Evolutionary conservation across 2,888 invertebrate genomes (phyloP).

Genomic region (Tiliacea citrago): DNA sequence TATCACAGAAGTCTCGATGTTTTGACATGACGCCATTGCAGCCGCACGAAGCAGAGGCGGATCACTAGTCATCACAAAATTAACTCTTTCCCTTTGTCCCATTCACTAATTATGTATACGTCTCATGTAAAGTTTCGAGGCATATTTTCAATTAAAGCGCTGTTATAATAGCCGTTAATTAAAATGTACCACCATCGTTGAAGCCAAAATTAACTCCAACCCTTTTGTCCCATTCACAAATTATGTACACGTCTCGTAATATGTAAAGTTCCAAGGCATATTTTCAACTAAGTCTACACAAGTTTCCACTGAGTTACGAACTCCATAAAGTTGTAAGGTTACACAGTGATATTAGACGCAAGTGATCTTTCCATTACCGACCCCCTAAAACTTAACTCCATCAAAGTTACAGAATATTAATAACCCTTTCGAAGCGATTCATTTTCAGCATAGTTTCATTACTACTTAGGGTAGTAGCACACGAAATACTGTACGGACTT

Average conservation of each 20-base stretch:
- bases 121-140: too few species aligned
- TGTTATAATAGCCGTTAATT: neutral
- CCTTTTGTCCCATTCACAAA: neutral
- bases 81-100: too few species aligned
- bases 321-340: slow-evolving; percentile 38
- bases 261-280: slow-evolving; percentile 22
- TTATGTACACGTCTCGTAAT: neutral
- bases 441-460: slow-evolving; percentile 27
- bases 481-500: neutral
- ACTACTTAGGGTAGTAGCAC: slow-evolving; percentile 9
- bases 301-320: slow-evolving; percentile 22
- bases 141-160: too few species aligned
- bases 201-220: neutral
- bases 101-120: too few species aligned
- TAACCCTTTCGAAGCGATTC: slow-evolving; percentile 37
- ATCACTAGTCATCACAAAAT: neutral
- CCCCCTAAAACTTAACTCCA: slow-evolving; percentile 41
- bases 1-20: too few species aligned
- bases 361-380: slow-evolving; percentile 38
- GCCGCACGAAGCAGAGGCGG: neutral
- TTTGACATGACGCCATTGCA: neutral
- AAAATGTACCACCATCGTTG: neutral
- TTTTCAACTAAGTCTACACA: slow-evolving; percentile 14
- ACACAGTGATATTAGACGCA: slow-evolving; percentile 30
- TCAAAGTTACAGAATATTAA: slow-evolving; percentile 57